phyloP scores from a whole-genome alignment of 1,140 invertebrate species.

The Oppia nitens region DNA sequence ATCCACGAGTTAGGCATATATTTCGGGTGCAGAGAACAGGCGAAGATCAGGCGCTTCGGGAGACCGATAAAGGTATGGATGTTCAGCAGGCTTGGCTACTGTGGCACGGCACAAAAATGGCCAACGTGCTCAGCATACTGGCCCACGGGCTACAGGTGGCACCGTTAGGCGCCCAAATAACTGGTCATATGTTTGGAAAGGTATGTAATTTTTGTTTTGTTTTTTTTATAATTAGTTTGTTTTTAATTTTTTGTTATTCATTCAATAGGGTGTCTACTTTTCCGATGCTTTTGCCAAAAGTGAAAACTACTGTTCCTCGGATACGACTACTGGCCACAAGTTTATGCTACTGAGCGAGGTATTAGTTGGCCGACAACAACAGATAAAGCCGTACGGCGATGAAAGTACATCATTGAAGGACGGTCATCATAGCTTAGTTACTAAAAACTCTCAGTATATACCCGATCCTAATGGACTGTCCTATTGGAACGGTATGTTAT shows the following conservation, averaged over 20 bases:
- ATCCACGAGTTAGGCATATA: slow-evolving; percentile 21
- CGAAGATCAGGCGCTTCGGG: too few species aligned
- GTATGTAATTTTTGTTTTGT: slow-evolving; percentile 18
- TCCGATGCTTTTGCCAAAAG: not conserved
- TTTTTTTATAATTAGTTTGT: slow-evolving; percentile 15
- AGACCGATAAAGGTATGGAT: not conserved
- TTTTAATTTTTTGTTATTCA: too few species aligned
- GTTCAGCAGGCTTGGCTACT: slow-evolving; percentile 27
- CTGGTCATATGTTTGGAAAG: slow-evolving; percentile 29
- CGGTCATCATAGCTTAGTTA: not conserved
- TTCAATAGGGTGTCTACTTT: not conserved
- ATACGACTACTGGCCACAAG: not conserved
- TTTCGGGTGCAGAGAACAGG: not conserved
- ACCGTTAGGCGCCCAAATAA: slow-evolving; percentile 27
- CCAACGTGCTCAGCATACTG: slow-evolving; percentile 31
- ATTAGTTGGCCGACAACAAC: not conserved
- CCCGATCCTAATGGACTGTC: not conserved
- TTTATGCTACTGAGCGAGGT: not conserved
- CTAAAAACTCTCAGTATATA: not conserved
- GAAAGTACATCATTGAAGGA: not conserved
- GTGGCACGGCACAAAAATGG: slow-evolving; percentile 32
- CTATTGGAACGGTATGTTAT: not conserved
- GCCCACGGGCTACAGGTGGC: slow-evolving; percentile 27
- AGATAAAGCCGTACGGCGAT: not conserved
- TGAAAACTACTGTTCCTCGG: not conserved